Evolutionary conservation across 2,113 vertebrate species (phyloP).

Genomic region (Leucosticte australis): DNA sequence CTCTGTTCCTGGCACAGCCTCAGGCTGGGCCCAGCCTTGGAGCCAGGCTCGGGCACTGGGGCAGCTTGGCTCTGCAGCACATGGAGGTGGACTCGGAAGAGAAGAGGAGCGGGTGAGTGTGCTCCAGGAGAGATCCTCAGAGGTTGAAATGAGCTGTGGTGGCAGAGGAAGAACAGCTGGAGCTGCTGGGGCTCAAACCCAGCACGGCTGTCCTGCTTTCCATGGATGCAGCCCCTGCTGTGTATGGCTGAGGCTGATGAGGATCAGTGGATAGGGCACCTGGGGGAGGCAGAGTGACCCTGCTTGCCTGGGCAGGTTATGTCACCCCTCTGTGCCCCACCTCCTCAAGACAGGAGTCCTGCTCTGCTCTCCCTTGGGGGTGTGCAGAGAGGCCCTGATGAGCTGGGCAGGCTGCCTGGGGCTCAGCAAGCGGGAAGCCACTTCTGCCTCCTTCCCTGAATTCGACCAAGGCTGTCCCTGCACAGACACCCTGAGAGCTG

Average conservation of each 20-base stretch:
- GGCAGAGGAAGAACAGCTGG: background rate
- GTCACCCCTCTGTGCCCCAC: background rate
- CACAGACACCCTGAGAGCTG: background rate
- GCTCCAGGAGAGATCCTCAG: background rate
- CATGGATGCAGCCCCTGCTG: background rate
- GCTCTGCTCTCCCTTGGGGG: background rate
- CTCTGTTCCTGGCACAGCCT: background rate
- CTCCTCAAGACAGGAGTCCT: background rate
- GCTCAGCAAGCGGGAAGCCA: background rate
- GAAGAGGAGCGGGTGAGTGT: background rate
- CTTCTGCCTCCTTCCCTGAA: background rate
- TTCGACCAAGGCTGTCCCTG: background rate
- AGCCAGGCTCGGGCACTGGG: rapidly evolving
- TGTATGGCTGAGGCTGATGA: background rate
- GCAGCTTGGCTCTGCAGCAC: background rate
- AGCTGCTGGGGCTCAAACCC: background rate
- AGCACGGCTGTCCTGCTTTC: background rate
- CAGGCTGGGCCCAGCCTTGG: background rate
- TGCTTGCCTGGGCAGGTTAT: background rate
- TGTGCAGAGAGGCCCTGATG: background rate
- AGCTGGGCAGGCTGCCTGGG: background rate
- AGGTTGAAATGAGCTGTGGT: background rate
- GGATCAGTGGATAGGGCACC: background rate
- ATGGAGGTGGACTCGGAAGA: background rate
- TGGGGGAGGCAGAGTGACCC: background rate